These are phyloP conservation scores for Agrotis clavis DNA, from an alignment of 2,888 invertebrate species.

Conservation along the genomic window DNA sequence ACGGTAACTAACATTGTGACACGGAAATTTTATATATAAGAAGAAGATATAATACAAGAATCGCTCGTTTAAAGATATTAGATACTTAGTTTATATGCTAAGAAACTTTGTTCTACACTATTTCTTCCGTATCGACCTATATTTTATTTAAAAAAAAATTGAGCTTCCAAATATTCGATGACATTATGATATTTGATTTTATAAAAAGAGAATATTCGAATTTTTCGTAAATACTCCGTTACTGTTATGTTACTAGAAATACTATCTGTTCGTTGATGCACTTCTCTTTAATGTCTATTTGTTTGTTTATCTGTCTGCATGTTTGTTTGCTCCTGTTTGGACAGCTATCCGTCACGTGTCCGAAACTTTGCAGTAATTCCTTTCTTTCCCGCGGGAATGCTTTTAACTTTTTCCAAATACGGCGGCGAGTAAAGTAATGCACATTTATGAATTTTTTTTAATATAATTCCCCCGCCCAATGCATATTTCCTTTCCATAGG, in stretches of 20 bases:
- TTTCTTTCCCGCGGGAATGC: conserved; percentile 32
- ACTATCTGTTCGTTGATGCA: neutral
- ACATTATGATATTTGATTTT: too few relatives aligned
- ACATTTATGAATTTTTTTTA: conserved; percentile 42
- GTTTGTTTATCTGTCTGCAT: conserved; percentile 4
- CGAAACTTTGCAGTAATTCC: conserved; percentile 40
- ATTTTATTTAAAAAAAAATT: too few relatives aligned
- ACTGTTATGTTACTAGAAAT: neutral
- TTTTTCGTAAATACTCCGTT: neutral
- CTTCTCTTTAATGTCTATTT: neutral
- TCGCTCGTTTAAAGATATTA: too few relatives aligned
- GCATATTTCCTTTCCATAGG: conserved; percentile 40
- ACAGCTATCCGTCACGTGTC: conserved; percentile 52
- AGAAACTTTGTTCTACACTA: too few relatives aligned
- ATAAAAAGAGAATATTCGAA: too few relatives aligned
- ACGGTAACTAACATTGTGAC: too few relatives aligned
- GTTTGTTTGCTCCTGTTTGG: conserved; percentile 31
- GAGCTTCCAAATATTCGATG: too few relatives aligned
- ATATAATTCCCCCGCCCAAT: conserved; percentile 50
- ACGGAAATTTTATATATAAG: too few relatives aligned
- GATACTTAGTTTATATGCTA: too few relatives aligned
- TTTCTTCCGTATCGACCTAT: too few relatives aligned
- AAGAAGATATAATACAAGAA: too few relatives aligned
- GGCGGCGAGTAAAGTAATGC: conserved; percentile 44
- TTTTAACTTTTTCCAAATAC: conserved; percentile 40